Base-by-base conservation (phyloP, 1,140 invertebrate genomes). In the Sycophaga agraensis region DNA sequence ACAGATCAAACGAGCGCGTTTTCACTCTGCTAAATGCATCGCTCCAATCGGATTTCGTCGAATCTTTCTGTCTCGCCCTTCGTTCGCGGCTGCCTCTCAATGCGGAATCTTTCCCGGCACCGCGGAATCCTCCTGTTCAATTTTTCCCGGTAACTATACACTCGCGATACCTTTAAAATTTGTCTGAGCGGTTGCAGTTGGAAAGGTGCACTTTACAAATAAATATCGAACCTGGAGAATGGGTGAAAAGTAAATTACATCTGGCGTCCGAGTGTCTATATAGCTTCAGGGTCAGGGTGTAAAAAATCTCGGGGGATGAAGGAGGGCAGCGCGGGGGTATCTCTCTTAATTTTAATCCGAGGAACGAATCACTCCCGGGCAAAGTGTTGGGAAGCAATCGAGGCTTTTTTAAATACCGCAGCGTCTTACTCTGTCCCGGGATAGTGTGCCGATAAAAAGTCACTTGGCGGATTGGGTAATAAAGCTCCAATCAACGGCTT, bases 401-500 rank as follows among this genome's bases (percentile, higher is more conserved):
- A 72, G 68, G 64, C 67, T 69, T 74, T 74, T 78, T 75, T 77
- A 77, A 78, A 78, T 73, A 75, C 66, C 65, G 55, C 46, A 49
- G 59, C 53, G 63, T 55, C 63, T 66, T 17, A 51, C 49, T 63
- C 61, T 55, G 64, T 67, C 55, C 26, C 42, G 12, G 6, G 21
- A 1, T 12, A 66, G 64, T 58, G 67, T 61, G 69, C 74, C 73
- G 75, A 78, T 80, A 79, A 79, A 79, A 80, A 78, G 75, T 78
- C 76, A 78, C 77, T 79, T 70, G 69, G 70, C 71, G 74, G 72
- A 80, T 80, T 79, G 77, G 75, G 72, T 78, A 79, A 80, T 80
- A 80, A 80, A 80, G 77, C 75, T 77, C 74, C 77, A 80, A 80
- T 79, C 78, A 80, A 78, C 74, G 72, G 76, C 74, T 80, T 79